Evolutionary conservation across 2,888 invertebrate genomes (phyloP), one percentile per base, ranked within the genome.

Genomic region (Polyploca ridens): DNA sequence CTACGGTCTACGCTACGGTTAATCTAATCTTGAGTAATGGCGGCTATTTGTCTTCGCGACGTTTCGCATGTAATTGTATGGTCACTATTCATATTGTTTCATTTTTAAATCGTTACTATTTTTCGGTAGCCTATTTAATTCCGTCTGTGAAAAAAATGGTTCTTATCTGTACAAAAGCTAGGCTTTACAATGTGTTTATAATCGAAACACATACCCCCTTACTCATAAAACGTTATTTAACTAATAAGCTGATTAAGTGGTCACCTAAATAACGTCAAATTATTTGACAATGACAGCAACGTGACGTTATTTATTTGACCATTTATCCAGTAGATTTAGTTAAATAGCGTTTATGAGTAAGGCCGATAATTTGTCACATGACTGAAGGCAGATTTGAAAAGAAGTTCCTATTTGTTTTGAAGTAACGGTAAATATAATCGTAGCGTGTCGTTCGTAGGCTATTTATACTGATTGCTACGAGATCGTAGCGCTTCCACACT

Each of bases 11-110:
- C 66, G 67, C 65, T 72, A 77, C 76, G 74, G 72, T 74, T 69
- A 75, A 68, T 71, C 79, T 89, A 89, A 88, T 88, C 90, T 87
- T 87, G 88, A 90, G 80, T 89, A 89, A 90, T 90, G 82, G 79
- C 66, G 13, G 72, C 82, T 79, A 87, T 90, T 85, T 85, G 82
- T 90, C 90, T 86, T 82, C 76, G 75, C 73, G 72, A 78, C 73
- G 76, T 74, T 82, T 82, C 82, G 81, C 84, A 81, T 81, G 82
- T 83, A 88, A 88, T 87, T 84, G 86, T 82, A 83, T 81, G 77
- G 79, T 78, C 82, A 79, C 78, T 78, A 78, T 80, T 81, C 72
- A 70, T 69, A 70, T 75, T 79, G 75, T 75, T 75, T 74, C 71
- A 66, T 68, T 75, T 72, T 73, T 69, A 57, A 64, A 61, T 41